Conservation (phyloP, 1,140 invertebrate species). For the Bombus soroeensis region DNA sequence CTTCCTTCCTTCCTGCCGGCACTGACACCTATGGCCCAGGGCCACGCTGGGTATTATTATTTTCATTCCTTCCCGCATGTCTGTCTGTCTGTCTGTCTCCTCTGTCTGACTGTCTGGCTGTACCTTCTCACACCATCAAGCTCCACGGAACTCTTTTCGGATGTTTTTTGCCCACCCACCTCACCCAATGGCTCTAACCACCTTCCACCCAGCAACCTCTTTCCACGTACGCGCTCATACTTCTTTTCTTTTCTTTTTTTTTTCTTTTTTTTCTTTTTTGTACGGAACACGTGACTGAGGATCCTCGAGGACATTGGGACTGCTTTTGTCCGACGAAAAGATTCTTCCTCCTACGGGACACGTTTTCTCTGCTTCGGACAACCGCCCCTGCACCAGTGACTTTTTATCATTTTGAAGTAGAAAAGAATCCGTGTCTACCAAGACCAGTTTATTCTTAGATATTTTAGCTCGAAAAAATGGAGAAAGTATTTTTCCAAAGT, state of each 20-base stretch:
- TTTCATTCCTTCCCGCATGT: slow-evolving; percentile 78
- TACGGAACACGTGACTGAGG: slow-evolving; percentile 59
- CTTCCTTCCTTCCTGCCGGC: slow-evolving; percentile 70
- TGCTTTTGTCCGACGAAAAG: slow-evolving; percentile 34
- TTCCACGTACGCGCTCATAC: slow-evolving; percentile 53
- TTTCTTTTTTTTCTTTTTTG: slow-evolving; percentile 34
- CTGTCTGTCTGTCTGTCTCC: slow-evolving; percentile 72
- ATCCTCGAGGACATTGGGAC: slow-evolving; percentile 62
- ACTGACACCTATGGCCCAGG: slow-evolving; percentile 77
- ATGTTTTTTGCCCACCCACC: slow-evolving; percentile 64
- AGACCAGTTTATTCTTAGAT: not conserved
- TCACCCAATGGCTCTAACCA: slow-evolving; percentile 33
- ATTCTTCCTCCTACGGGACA: slow-evolving; percentile 42
- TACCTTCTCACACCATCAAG: slow-evolving; percentile 55
- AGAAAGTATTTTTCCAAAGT: not conserved
- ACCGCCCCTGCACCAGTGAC: not conserved
- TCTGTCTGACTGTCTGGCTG: slow-evolving; percentile 69
- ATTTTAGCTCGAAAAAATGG: not conserved
- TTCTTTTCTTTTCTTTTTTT: slow-evolving; percentile 16
- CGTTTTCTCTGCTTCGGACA: not conserved
- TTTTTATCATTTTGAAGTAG: not conserved
- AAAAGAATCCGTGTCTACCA: too few species aligned
- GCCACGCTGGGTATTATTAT: slow-evolving; percentile 77
- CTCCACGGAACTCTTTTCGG: slow-evolving; percentile 70
- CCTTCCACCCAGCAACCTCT: slow-evolving; percentile 36